These are phyloP conservation scores for Neofelis nebulosa DNA, from an alignment of 2,113 vertebrate species.

Conservation along the genomic window DNA sequence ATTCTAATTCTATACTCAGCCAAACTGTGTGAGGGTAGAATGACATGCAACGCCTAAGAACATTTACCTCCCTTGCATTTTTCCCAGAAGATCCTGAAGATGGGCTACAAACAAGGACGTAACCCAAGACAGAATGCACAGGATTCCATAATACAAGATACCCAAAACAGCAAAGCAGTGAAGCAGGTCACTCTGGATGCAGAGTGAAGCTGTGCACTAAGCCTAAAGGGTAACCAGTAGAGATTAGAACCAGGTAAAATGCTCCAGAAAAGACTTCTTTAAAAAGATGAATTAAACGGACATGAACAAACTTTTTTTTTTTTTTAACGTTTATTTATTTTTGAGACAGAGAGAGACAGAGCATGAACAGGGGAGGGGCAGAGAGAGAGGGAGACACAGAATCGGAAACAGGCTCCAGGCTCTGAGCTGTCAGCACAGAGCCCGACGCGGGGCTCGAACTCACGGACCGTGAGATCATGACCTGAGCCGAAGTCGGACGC, in stretches of 20 bases:
- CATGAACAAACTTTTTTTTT: background rate
- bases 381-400: too few species aligned
- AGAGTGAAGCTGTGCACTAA: background rate
- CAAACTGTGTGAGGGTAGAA: background rate
- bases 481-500: too few species aligned
- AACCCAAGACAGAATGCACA: background rate
- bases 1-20: background rate
- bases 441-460: too few species aligned
- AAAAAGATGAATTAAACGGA: background rate
- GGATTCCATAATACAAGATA: background rate
- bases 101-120: background rate
- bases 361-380: too few species aligned
- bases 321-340: too few species aligned
- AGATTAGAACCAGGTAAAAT: background rate
- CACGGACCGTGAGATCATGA: too few species aligned
- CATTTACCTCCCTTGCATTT: background rate
- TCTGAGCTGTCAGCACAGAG: too few species aligned
- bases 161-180: background rate
- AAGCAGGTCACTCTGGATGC: background rate
- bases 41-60: background rate
- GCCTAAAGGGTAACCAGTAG: background rate
- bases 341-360: too few species aligned
- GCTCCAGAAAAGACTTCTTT: background rate
- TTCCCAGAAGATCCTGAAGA: background rate
- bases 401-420: too few species aligned